These are phyloP conservation scores for Dendronephthya gigantea DNA, from an alignment of 64 coral and sea anemone species.

Conservation along the genomic window DNA sequence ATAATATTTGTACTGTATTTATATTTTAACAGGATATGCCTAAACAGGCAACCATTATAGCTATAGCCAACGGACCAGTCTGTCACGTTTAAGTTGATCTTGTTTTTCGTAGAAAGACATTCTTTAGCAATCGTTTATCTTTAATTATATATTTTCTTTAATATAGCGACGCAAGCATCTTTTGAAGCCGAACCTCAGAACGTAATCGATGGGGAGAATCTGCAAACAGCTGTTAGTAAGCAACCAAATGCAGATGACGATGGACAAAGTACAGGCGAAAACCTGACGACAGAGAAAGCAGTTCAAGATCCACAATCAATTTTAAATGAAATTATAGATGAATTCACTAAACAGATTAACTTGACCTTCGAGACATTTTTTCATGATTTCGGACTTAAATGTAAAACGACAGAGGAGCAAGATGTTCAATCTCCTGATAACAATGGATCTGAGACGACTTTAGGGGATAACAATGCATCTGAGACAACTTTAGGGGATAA, in stretches of 20 bases:
- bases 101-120: too few species aligned
- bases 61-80: too few species aligned
- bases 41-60: too few species aligned
- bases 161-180: background rate
- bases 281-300: background rate
- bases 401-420: background rate
- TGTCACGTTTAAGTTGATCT: too few species aligned
- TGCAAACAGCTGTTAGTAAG: background rate
- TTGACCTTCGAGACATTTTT: background rate
- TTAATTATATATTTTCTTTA: background rate
- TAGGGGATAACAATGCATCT: background rate
- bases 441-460: background rate
- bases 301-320: background rate
- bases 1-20: too few species aligned
- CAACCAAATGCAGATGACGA: background rate
- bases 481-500: background rate
- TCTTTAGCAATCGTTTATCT: too few species aligned
- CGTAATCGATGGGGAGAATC: background rate
- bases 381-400: background rate
- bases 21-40: too few species aligned
- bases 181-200: background rate
- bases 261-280: background rate
- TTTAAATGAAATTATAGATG: background rate
- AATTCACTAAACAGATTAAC: constrained; percentile 1
- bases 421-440: background rate